Percentiles rank a stretch among this genome's conserved stretches.
These are phyloP conservation scores for Reticulitermes lucifugus DNA, from an alignment of 2,888 invertebrate species.

Conservation along the genomic window DNA sequence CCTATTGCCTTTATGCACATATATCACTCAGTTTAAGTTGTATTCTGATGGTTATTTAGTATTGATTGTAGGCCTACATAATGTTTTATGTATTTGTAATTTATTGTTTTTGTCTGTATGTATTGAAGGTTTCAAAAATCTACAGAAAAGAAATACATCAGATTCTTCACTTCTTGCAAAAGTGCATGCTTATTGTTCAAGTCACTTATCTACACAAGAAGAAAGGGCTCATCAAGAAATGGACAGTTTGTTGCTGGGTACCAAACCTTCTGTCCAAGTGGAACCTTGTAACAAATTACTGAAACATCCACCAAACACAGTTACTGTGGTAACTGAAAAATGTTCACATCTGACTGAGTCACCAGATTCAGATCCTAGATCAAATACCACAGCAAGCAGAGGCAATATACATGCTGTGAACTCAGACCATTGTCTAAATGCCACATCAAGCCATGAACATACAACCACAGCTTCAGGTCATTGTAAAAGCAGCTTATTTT, in stretches of 20 bases:
- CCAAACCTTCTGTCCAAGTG: neutral
- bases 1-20: too few relatives aligned
- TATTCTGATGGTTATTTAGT: too few relatives aligned
- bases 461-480: neutral
- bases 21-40: too few relatives aligned
- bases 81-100: neutral
- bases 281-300: neutral
- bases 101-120: neutral
- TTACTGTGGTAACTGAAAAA: slow-evolving; percentile 37
- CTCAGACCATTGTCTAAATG: neutral
- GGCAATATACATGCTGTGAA: neutral
- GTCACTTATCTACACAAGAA: neutral
- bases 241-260: neutral
- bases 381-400: neutral
- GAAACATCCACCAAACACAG: slow-evolving; percentile 17
- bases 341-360: neutral
- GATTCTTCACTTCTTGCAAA: slow-evolving; percentile 26
- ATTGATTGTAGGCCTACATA: too few relatives aligned
- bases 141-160: neutral
- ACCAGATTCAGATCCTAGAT: neutral
- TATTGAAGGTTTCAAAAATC: slow-evolving; percentile 4
- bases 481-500: neutral
- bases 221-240: neutral
- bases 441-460: neutral
- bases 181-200: slow-evolving; percentile 22